phyloP scores from a whole-genome alignment of 1,140 invertebrate genomes.

The Ips nitidus region DNA sequence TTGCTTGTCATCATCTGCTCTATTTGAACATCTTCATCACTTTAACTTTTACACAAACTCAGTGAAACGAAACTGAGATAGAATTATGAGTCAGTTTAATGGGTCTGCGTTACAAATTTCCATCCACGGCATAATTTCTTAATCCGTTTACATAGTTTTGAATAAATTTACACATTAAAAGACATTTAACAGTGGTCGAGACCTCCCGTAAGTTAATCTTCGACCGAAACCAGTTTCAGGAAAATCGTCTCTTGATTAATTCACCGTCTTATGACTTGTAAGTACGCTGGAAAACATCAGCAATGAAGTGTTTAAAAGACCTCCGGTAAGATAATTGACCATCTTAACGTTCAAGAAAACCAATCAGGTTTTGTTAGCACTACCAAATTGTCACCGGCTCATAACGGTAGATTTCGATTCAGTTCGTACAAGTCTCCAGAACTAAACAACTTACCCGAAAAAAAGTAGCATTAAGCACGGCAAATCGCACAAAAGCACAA shows the following conservation, averaged over 20 bases:
- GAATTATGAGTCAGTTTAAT: not conserved
- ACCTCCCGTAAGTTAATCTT: slow-evolving; percentile 17
- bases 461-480: no score
- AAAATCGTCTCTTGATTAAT: slow-evolving; percentile 1
- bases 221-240: slow-evolving; percentile 4
- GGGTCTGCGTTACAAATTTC: not conserved
- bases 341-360: no score
- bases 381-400: no score
- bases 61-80: no score
- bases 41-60: no score
- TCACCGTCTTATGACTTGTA: slow-evolving; percentile 1
- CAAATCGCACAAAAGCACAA: no score
- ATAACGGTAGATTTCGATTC: no score
- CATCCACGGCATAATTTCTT: slow-evolving; percentile 7
- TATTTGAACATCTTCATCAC: not conserved
- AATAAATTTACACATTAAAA: slow-evolving; percentile 26
- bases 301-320: no score
- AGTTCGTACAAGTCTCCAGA: no score
- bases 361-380: no score
- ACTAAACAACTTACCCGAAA: no score
- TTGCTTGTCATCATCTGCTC: slow-evolving; percentile 16
- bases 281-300: not conserved
- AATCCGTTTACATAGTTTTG: slow-evolving; percentile 6
- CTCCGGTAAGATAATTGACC: no score
- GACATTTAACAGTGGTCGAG: not conserved